Evolutionary conservation across 1,140 invertebrate genomes (phyloP).

Genomic region (Reticulitermes speratus): DNA sequence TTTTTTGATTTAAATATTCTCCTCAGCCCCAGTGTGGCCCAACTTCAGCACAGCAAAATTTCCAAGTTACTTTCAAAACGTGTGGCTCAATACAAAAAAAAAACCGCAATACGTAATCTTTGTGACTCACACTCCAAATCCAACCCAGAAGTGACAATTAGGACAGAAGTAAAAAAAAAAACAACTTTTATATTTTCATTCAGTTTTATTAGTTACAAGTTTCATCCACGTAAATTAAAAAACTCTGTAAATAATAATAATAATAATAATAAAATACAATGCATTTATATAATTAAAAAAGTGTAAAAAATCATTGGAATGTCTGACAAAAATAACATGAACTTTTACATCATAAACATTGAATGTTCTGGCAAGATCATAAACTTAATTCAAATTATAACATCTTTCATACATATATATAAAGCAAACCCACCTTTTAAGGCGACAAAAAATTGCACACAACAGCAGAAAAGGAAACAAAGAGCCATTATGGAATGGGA

Average conservation of each 20-base stretch:
- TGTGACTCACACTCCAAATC: too few relatives aligned
- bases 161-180: neutral
- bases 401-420: neutral
- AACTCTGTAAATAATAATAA: conserved; percentile 4
- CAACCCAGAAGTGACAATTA: too few relatives aligned
- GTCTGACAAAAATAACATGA: conserved; percentile 7
- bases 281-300: conserved; percentile 15
- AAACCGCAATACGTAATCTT: too few relatives aligned
- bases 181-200: neutral
- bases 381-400: neutral
- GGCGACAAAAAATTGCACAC: neutral
- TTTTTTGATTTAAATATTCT: too few relatives aligned
- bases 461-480: neutral
- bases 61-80: too few relatives aligned
- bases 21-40: too few relatives aligned
- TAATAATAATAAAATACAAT: neutral
- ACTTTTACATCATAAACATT: neutral
- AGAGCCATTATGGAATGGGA: neutral
- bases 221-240: neutral
- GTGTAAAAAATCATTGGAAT: conserved; percentile 1
- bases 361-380: neutral
- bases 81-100: too few relatives aligned
- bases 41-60: too few relatives aligned
- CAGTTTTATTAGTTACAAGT: conserved; percentile 13
- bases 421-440: neutral